phyloP scores from a whole-genome alignment of 2,888 invertebrate genomes.

The Chaetoderma sp. region DNA sequence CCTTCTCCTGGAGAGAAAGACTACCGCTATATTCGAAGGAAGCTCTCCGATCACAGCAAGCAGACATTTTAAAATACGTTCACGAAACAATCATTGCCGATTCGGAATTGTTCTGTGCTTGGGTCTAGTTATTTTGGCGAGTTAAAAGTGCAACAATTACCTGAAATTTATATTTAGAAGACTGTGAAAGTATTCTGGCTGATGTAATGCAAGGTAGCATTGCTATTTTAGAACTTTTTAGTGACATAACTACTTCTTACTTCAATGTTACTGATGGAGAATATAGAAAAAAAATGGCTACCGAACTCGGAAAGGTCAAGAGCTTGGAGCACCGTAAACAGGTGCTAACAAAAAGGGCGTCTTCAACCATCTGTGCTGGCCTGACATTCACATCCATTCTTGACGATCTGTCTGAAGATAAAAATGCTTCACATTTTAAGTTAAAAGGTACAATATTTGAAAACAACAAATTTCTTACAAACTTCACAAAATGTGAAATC shows the following conservation, averaged over 20 bases:
- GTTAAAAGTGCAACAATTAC: not conserved
- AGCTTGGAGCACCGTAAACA: not conserved
- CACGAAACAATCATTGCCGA: not conserved
- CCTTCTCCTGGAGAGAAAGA: too few species aligned
- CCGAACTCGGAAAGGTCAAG: not conserved
- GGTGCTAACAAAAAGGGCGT: not conserved
- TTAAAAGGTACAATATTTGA: not conserved
- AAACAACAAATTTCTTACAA: not conserved
- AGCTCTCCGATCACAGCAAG: not conserved
- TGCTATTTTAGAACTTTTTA: not conserved
- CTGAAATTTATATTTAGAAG: not conserved
- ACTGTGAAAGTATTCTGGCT: not conserved
- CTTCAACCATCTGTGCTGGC: not conserved
- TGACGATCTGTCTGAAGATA: not conserved
- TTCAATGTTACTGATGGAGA: conserved; percentile 12
- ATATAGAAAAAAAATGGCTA: not conserved
- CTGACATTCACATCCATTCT: not conserved
- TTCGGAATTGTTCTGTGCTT: not conserved
- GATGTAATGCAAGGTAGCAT: not conserved
- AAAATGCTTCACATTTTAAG: not conserved
- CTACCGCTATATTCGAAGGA: not conserved
- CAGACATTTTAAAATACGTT: not conserved
- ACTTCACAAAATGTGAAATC: not conserved
- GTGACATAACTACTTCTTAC: not conserved
- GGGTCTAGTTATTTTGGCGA: not conserved